Base-by-base conservation (phyloP, 2,113 vertebrate genomes). In the Pteruthius melanotis region DNA sequence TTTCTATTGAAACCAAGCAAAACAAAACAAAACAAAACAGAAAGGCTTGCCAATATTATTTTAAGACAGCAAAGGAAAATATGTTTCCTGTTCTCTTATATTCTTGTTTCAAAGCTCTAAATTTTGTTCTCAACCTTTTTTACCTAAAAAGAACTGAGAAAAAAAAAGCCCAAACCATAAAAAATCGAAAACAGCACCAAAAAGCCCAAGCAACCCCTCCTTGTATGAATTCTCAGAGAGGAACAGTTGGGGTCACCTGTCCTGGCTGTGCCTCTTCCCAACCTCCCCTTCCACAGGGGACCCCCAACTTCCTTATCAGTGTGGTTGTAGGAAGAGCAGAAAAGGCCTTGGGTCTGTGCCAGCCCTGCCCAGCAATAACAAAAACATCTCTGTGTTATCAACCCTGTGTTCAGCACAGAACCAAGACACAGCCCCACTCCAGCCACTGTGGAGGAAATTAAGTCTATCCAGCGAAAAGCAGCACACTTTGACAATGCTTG, bases 201-300 rank as follows among this genome's bases (percentile, higher is more conserved):
- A 77, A 79, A 52, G 6, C 16, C 31, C 60, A 59, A 84, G 15
- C 15, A 84, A 26, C 4, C 2, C 3, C 8, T 64, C 37, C 14
- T 56, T 37, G 24, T 5, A 54, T 5, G 11, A 72, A 37, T 72
- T 63, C 22, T 90, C n/a, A 74, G 54, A 70, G 31, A 53, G 20
- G 10, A 60, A 18, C 2, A 53, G 1, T 14, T 52, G 13, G 33
- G 28, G 33, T 59, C 37, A 14, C 13, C 24, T 49, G 20, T 35
- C 31, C 17, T 45, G 47, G 39, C 13, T 75, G 31, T 64, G 50
- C 37, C 50, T 50, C 50, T 27, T 65, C 24, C 39, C 23, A 66
- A 0, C 3, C 7, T 6, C 1, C 21, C 50, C 39, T 42, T n/a
- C n/a, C n/a, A n/a, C n/a, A n/a, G n/a, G n/a, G 33, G 22, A 59